Conservation (phyloP, 2,113 vertebrate species). For the Ceyx melanurus region DNA sequence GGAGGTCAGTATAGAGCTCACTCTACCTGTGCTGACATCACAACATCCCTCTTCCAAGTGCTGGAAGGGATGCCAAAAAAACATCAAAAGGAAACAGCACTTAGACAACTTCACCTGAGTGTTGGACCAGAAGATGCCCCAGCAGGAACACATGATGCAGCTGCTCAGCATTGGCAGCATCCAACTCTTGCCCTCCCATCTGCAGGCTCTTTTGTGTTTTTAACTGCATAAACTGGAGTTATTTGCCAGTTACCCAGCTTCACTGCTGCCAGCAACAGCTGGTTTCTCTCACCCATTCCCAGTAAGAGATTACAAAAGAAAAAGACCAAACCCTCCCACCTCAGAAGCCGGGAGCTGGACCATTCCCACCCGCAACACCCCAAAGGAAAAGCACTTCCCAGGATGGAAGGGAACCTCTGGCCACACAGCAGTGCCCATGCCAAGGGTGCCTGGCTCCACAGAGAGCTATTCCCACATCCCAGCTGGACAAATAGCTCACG, state of each 20-base stretch:
- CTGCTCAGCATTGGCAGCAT: not conserved
- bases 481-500: not conserved
- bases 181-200: not conserved
- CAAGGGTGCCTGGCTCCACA: not conserved
- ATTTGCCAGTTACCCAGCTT: not conserved
- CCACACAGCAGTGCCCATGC: not conserved
- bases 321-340: not conserved
- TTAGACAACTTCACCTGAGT: not conserved
- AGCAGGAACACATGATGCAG: rapidly evolving
- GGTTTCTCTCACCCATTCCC: not conserved
- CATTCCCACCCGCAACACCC: not conserved
- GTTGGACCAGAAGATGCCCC: not conserved
- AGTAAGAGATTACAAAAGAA: not conserved
- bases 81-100: not conserved
- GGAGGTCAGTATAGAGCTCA: not conserved
- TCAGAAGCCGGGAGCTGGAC: not conserved
- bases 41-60: not conserved
- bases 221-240: not conserved
- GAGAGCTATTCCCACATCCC: not conserved
- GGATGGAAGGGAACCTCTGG: rapidly evolving
- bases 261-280: not conserved
- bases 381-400: not conserved
- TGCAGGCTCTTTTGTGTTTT: not conserved
- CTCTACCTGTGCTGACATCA: not conserved
- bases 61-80: not conserved